Evolutionary conservation across 1,140 invertebrate genomes (phyloP), one percentile per base, ranked within the genome.

Genomic region (Philopotamus ludificatus): DNA sequence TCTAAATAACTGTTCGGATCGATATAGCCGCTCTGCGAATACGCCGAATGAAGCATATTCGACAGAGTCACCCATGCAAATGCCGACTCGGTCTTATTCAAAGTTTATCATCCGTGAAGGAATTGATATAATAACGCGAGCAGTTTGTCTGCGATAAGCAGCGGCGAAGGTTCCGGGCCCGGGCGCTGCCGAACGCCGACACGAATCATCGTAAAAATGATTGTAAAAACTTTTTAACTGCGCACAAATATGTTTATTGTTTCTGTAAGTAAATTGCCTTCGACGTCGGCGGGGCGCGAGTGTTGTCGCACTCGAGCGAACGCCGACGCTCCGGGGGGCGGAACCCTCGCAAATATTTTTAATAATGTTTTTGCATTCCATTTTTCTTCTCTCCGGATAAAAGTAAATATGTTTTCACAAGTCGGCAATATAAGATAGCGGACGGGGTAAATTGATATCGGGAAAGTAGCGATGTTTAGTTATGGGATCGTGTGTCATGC

Each of bases 21-120:
- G 80, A 81, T 81, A 79, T 76, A 73, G 41, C 78, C 75, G 78
- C 80, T 80, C 79, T 75, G 68, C 72, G 8, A 74, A 76, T 79
- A 79, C 79, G 78, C 79, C 76, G 78, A 79, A 80, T 79, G 73
- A 44, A 4, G n/a, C n/a, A 12, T 44, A 41, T 34, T 22, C 39
- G 44, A 28, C 10, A 22, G 42, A 50, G 34, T 47, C 54, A 65
- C 39, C 50, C 65, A 66, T 66, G 58, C 65, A 66, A 62, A 66
- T 66, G 60, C 50, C 50, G n/a, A 21, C 39, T 66, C 58, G 58
- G 60, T 34, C 44, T 54, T 66, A 63, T 67, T 51, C 51, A 57
- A 63, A 63, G 59, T 67, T 67, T 67, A 67, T 67, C 66, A 63
- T 63, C 59, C 66, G 59, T 62, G 41, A 67, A 28, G 26, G 45